These are phyloP conservation scores for Magallana gigas DNA, from an alignment of 1,140 invertebrate genomes.

Conservation along the genomic window DNA sequence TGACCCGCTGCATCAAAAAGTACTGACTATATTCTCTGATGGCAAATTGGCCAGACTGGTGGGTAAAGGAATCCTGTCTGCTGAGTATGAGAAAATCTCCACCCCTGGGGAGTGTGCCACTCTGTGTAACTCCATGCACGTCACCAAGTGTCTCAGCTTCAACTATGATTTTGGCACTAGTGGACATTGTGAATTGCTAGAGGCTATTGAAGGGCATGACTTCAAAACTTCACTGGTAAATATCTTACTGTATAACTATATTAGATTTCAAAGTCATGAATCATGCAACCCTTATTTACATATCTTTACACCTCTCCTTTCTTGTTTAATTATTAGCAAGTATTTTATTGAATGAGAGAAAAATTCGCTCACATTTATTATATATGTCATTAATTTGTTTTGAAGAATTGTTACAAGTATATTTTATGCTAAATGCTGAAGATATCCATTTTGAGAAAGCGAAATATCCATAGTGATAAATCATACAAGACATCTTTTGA, in stretches of 20 bases:
- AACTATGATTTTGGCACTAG: conserved; percentile 61
- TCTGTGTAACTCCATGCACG: conserved; percentile 52
- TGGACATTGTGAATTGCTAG: conserved; percentile 59
- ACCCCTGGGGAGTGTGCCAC: conserved; percentile 57
- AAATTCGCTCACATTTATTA: too few species aligned
- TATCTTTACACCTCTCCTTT: too few species aligned
- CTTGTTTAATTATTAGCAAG: too few species aligned
- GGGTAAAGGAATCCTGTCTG: conserved; percentile 42
- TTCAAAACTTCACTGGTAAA: conserved; percentile 56
- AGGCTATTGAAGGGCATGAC: conserved; percentile 64
- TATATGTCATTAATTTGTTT: too few species aligned
- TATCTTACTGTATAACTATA: background rate
- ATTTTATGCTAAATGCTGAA: too few species aligned
- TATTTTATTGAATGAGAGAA: too few species aligned
- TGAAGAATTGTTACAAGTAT: too few species aligned
- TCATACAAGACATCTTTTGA: too few species aligned
- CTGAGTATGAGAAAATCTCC: background rate
- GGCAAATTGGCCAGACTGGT: conserved; percentile 55
- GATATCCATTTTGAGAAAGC: too few species aligned
- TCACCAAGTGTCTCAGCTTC: conserved; percentile 62
- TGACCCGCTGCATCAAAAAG: conserved; percentile 52
- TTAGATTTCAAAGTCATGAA: too few species aligned
- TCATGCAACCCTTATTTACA: too few species aligned
- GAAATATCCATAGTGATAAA: too few species aligned
- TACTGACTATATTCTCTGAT: conserved; percentile 56